Conservation (phyloP, 1,140 invertebrate genomes). For the Cheumatopsyche charites region DNA sequence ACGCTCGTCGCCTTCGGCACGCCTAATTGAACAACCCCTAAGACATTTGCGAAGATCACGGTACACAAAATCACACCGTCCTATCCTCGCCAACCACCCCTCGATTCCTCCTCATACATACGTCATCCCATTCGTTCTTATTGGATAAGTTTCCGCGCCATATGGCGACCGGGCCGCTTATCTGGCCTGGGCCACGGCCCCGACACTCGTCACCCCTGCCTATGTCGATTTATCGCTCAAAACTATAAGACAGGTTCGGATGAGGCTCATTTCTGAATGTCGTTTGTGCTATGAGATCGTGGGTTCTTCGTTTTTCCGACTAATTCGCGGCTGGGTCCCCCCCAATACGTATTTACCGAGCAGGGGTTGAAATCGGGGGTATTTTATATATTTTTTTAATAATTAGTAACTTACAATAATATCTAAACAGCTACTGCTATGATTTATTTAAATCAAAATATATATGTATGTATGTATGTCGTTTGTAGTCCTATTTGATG, state of each 20-base stretch:
- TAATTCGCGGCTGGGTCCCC: too few relatives aligned
- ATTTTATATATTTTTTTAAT: too few relatives aligned
- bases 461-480: too few relatives aligned
- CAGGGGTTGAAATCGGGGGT: too few relatives aligned
- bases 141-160: slow-evolving; percentile 49
- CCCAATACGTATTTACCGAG: too few relatives aligned
- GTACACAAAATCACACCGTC: not conserved
- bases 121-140: slow-evolving; percentile 47
- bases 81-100: not conserved
- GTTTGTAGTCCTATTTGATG: too few relatives aligned
- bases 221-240: not conserved
- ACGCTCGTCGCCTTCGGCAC: slow-evolving; percentile 28
- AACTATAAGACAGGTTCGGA: not conserved
- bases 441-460: too few relatives aligned
- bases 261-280: too few relatives aligned
- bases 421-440: too few relatives aligned
- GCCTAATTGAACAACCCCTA: slow-evolving; percentile 44
- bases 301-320: too few relatives aligned
- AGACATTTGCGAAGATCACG: not conserved
- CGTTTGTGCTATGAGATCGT: too few relatives aligned
- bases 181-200: slow-evolving; percentile 17
- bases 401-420: too few relatives aligned
- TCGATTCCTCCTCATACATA: slow-evolving; percentile 26
- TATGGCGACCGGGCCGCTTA: slow-evolving; percentile 42
- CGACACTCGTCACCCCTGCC: slow-evolving; percentile 4